phyloP scores from a whole-genome alignment of 2,888 invertebrate genomes.

The Drosophila bunnanda region DNA sequence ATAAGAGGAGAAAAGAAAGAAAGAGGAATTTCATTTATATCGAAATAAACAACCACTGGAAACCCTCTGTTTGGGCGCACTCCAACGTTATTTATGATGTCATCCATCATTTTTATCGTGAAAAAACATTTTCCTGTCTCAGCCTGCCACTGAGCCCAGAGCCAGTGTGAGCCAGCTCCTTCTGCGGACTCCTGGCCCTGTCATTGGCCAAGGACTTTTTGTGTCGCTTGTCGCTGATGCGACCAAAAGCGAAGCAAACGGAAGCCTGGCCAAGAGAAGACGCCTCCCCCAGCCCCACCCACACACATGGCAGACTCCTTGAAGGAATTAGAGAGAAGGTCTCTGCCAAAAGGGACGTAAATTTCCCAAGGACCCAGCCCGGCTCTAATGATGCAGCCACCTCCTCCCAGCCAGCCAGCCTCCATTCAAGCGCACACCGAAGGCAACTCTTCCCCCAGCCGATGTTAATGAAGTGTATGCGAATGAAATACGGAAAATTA shows the following conservation, averaged over 20 bases:
- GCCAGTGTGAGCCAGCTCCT: conserved; percentile 43
- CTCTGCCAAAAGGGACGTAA: conserved; percentile 73
- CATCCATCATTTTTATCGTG: conserved; percentile 85
- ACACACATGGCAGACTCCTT: conserved; percentile 68
- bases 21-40: conserved; percentile 82
- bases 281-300: conserved; percentile 1
- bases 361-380: conserved; percentile 64
- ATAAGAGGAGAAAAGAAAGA: conserved; percentile 58
- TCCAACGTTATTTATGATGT: conserved; percentile 85
- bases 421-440: conserved; percentile 75
- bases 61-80: conserved; percentile 84
- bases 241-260: conserved; percentile 19
- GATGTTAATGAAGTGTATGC: conserved; percentile 79
- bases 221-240: conserved; percentile 73
- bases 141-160: conserved; percentile 70
- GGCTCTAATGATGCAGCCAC: conserved; percentile 82
- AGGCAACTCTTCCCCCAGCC: conserved; percentile 60
- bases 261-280: conserved; percentile 15
- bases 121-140: conserved; percentile 84
- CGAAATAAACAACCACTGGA: conserved; percentile 85
- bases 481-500: conserved; percentile 80
- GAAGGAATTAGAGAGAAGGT: conserved; percentile 77
- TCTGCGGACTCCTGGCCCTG: conserved; percentile 62
- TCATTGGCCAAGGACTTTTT: conserved; percentile 83
- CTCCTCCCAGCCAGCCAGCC: conserved; percentile 45